These are phyloP conservation scores for Brenthis ino DNA, from an alignment of 2,888 invertebrate species.

Conservation along the genomic window DNA sequence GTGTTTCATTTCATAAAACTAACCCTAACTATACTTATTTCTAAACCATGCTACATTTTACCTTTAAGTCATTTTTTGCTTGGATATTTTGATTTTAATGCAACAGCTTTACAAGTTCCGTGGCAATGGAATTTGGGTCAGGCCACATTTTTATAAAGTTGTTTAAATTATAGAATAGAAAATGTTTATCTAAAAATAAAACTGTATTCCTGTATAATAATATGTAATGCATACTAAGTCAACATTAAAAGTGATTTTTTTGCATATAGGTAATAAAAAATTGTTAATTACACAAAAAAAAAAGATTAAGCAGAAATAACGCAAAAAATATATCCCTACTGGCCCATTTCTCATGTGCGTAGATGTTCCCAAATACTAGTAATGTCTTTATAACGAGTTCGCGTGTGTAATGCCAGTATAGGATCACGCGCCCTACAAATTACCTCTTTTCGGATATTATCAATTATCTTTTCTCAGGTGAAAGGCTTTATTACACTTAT, in stretches of 20 bases:
- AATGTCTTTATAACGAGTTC: conserved; percentile 74
- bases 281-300: not conserved
- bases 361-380: conserved; percentile 50
- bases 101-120: conserved; percentile 3
- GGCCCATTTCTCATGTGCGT: conserved; percentile 57
- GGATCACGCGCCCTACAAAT: conserved; percentile 60
- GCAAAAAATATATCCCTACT: conserved; percentile 36
- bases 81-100: conserved; percentile 16
- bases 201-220: not conserved
- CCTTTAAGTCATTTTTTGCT: conserved; percentile 13
- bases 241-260: too few relatives aligned
- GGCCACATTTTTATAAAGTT: conserved; percentile 10
- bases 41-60: conserved; percentile 20
- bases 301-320: conserved; percentile 15
- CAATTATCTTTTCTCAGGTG: conserved; percentile 39
- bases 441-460: conserved; percentile 43
- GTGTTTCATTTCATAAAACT: conserved; percentile 41
- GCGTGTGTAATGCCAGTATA: conserved; percentile 68
- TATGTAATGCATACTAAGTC: not conserved
- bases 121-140: conserved; percentile 13
- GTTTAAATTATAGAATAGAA: conserved; percentile 1
- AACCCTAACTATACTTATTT: conserved; percentile 15
- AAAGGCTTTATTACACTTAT: conserved; percentile 21
- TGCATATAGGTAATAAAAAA: not conserved
- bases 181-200: not conserved